Evolutionary conservation across 2,113 vertebrate genomes (phyloP).

Genomic region (Cyphomyrus discorhynchus): DNA sequence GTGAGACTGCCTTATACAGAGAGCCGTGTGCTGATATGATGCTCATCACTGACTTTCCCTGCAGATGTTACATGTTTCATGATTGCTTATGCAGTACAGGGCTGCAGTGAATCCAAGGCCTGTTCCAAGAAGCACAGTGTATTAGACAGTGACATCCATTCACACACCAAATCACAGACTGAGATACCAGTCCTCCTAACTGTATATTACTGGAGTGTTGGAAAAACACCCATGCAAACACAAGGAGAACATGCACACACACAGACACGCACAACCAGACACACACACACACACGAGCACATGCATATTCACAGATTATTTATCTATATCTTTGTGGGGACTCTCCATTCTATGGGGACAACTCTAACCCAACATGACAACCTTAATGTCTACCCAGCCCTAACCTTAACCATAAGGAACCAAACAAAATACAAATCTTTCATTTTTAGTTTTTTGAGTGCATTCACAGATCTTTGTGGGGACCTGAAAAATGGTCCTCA

Average conservation of each 20-base stretch:
- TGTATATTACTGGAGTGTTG: neutral
- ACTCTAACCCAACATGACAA: neutral
- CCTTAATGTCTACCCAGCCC: neutral
- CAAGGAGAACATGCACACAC: too few species aligned
- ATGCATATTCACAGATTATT: neutral
- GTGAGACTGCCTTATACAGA: constrained; percentile 33
- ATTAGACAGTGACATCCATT: neutral
- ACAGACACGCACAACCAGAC: too few species aligned
- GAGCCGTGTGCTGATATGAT: neutral
- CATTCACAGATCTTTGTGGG: neutral
- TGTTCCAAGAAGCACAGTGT: neutral
- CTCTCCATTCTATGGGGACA: too few species aligned
- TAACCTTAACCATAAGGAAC: neutral
- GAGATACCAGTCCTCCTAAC: neutral
- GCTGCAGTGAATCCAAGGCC: neutral
- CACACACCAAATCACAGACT: neutral
- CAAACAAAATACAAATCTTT: neutral
- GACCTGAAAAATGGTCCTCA: neutral
- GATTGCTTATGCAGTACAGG: neutral
- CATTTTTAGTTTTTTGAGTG: neutral
- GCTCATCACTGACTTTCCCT: neutral
- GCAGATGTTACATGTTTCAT: neutral
- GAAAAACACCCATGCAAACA: neutral
- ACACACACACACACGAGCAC: too few species aligned
- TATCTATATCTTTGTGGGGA: neutral